Percentiles rank a stretch among this genome's conserved stretches.
Conservation (phyloP, 2,797 vertebrate species). For the Myotis vivesi region DNA sequence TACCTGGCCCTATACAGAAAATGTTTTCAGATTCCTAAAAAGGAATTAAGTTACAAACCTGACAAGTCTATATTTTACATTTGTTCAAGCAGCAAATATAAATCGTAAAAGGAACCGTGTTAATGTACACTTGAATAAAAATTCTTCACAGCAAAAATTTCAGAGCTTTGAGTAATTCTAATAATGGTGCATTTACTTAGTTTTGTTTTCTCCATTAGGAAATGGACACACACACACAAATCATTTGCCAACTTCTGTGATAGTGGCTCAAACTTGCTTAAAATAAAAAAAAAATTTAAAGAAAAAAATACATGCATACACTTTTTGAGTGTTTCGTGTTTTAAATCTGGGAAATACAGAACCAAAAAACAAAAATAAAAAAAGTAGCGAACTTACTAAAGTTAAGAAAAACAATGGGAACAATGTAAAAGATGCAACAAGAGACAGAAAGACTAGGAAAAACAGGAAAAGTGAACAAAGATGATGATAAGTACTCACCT, state of each 20-base stretch:
- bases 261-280: neutral
- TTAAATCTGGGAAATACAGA: neutral
- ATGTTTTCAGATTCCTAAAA: neutral
- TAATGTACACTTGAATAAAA: neutral
- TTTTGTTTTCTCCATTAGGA: neutral
- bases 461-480: neutral
- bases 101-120: constrained; percentile 4
- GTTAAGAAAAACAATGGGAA: constrained; percentile 30
- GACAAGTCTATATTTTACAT: neutral
- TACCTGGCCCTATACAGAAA: neutral
- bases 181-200: constrained; percentile 10
- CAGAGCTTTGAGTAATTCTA: constrained; percentile 1
- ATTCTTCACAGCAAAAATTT: neutral
- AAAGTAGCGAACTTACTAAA: neutral
- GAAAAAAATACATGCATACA: neutral
- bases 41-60: constrained; percentile 22
- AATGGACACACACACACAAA: neutral
- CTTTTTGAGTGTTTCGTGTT: neutral
- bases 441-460: neutral
- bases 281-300: neutral
- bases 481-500: neutral
- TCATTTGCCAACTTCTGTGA: constrained; percentile 1
- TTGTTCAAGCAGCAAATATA: neutral
- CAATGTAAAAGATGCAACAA: neutral
- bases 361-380: neutral